These are phyloP conservation scores for Babylonia areolata DNA, from an alignment of 1,140 invertebrate species.

Conservation along the genomic window DNA sequence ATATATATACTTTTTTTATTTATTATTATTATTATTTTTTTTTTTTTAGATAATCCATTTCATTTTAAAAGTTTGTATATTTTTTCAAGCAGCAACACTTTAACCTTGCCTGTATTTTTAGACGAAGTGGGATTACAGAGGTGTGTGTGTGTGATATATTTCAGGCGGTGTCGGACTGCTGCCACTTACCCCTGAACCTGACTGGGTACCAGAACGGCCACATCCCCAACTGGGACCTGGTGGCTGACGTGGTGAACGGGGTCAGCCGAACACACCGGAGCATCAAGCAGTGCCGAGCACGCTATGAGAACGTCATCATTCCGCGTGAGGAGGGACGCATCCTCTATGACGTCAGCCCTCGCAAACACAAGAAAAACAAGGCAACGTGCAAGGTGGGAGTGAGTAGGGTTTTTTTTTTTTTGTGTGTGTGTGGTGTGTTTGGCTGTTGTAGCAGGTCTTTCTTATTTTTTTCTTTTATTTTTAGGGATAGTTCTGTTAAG, in stretches of 20 bases:
- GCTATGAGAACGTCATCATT: constrained; percentile 87
- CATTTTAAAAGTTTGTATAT: too few relatives aligned
- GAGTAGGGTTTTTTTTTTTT: too few relatives aligned
- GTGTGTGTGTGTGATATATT: neutral
- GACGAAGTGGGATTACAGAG: too few relatives aligned
- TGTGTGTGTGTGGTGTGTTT: too few relatives aligned
- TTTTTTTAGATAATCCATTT: too few relatives aligned
- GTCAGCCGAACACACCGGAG: constrained; percentile 86
- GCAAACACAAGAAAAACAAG: constrained; percentile 90
- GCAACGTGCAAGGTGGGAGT: constrained; percentile 79
- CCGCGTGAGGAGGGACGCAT: constrained; percentile 92
- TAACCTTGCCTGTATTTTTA: too few relatives aligned
- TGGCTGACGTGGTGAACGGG: constrained; percentile 92
- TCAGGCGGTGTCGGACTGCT: constrained; percentile 89
- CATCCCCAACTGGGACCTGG: constrained; percentile 95
- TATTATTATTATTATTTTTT: too few relatives aligned
- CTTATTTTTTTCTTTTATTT: constrained; percentile 21
- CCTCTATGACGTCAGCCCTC: constrained; percentile 83
- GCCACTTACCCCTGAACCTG: constrained; percentile 88
- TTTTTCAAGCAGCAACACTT: too few relatives aligned
- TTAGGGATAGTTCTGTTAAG: neutral
- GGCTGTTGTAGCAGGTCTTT: too few relatives aligned
- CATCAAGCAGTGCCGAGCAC: constrained; percentile 90
- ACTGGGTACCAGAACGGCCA: constrained; percentile 87
- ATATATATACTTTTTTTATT: too few relatives aligned